Percentiles rank a stretch among this genome's conserved stretches.
These are phyloP conservation scores for Anguilla megastoma DNA, from an alignment of 2,797 vertebrate species.

Conservation along the genomic window DNA sequence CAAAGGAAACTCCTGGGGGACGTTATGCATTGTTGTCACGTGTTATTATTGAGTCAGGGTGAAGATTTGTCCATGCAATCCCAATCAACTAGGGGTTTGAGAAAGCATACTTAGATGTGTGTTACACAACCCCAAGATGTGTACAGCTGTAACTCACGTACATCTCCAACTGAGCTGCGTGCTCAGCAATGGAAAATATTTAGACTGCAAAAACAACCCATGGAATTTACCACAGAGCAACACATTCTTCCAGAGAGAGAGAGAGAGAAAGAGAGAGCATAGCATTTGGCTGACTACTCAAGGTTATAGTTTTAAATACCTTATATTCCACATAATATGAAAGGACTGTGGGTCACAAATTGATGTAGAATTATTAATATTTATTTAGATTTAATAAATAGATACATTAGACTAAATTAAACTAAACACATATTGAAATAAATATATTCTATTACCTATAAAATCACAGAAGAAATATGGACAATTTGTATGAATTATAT, in stretches of 20 bases:
- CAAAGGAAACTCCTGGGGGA: not conserved
- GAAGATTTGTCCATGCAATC: not conserved
- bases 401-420: not conserved
- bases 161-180: constrained; percentile 23
- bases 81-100: constrained; percentile 4
- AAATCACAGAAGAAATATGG: not conserved
- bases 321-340: not conserved
- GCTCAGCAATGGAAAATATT: constrained; percentile 34
- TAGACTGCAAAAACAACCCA: constrained; percentile 23
- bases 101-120: not conserved
- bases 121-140: not conserved
- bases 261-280: not conserved
- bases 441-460: not conserved
- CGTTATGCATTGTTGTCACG: not conserved
- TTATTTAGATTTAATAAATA: not conserved
- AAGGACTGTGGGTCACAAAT: not conserved
- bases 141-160: constrained; percentile 17
- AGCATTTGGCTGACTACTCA: not conserved
- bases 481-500: not conserved
- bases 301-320: not conserved
- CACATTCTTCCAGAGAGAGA: constrained; percentile 16
- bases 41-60: not conserved
- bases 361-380: not conserved
- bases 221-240: constrained; percentile 29
- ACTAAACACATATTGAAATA: not conserved